A percentile compares a stretch with the other conserved stretches of the same genome.
phyloP scores from a whole-genome alignment of 2,888 invertebrate genomes.

The Salpingus planirostris region DNA sequence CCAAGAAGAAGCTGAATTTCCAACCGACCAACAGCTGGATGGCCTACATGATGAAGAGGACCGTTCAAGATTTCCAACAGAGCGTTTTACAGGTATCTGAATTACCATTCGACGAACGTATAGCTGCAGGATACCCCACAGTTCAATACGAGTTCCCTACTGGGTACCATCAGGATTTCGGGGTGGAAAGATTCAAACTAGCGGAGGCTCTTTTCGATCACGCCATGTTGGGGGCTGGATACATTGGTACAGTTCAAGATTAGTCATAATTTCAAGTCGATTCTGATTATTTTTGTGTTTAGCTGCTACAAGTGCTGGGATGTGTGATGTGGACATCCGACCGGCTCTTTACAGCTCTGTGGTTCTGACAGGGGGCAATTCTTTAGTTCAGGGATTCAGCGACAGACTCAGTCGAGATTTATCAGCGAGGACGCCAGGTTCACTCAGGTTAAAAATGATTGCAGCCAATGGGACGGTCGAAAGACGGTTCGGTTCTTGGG shows the following conservation, averaged over 20 bases:
- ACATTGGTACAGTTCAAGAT: slow-evolving; percentile 50
- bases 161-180: slow-evolving; percentile 95
- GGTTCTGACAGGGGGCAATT: slow-evolving; percentile 92
- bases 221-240: slow-evolving; percentile 83
- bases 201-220: slow-evolving; percentile 95
- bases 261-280: slow-evolving; percentile 1
- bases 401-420: slow-evolving; percentile 86
- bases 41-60: slow-evolving; percentile 86
- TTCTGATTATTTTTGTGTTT: slow-evolving; percentile 24
- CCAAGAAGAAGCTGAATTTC: slow-evolving; percentile 64
- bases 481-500: slow-evolving; percentile 94
- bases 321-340: slow-evolving; percentile 96
- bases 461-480: slow-evolving; percentile 87
- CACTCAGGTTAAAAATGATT: slow-evolving; percentile 88
- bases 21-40: slow-evolving; percentile 88
- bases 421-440: slow-evolving; percentile 79
- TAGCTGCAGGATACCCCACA: slow-evolving; percentile 79
- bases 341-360: slow-evolving; percentile 93
- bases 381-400: slow-evolving; percentile 85
- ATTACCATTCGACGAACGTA: slow-evolving; percentile 81
- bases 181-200: slow-evolving; percentile 84
- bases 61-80: slow-evolving; percentile 65
- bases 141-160: slow-evolving; percentile 96
- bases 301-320: slow-evolving; percentile 77
- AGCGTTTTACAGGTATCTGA: slow-evolving; percentile 76